A percentile compares a stretch with the other conserved stretches of the same genome.
These are phyloP conservation scores for Cyanocitta stelleri DNA, from an alignment of 2,113 vertebrate species.

Conservation along the genomic window DNA sequence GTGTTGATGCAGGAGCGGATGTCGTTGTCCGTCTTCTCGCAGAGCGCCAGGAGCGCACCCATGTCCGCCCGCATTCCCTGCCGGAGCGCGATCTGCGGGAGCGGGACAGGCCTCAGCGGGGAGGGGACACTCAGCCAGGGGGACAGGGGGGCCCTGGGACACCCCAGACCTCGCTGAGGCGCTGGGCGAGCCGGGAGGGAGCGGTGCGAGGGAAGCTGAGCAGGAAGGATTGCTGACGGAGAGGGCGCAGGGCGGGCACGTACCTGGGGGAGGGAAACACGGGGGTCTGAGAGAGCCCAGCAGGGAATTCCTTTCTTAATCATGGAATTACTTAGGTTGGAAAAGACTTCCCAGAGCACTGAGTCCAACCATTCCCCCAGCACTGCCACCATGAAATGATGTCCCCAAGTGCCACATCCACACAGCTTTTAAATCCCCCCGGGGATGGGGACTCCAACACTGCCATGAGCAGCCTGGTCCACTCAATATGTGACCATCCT, in stretches of 20 bases:
- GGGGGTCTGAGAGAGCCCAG: neutral
- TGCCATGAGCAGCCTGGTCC: neutral
- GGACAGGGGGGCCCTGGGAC: neutral
- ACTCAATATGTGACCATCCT: accelerated
- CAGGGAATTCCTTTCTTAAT: accelerated
- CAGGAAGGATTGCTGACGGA: slow-evolving; percentile 88
- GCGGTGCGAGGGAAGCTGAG: slow-evolving; percentile 83
- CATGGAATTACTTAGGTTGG: neutral
- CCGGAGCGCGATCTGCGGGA: slow-evolving; percentile 71
- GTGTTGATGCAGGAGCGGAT: slow-evolving; percentile 94
- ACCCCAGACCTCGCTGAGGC: slow-evolving; percentile 82
- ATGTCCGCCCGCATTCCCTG: slow-evolving; percentile 84
- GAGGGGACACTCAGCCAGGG: accelerated
- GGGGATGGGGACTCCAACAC: neutral
- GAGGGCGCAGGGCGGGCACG: slow-evolving; percentile 81
- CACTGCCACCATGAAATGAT: neutral
- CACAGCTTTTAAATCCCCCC: accelerated
- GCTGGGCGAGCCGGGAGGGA: slow-evolving; percentile 84
- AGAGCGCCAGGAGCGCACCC: slow-evolving; percentile 78
- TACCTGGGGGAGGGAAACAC: slow-evolving; percentile 71
- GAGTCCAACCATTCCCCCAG: accelerated
- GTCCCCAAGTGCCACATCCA: neutral
- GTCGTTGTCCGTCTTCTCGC: slow-evolving; percentile 91
- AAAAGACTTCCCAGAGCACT: accelerated
- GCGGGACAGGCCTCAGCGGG: neutral